A percentile compares a stretch with the other conserved stretches of the same genome.
Evolutionary conservation across 1,140 invertebrate genomes (phyloP).

Genomic region (Andricus grossulariae): DNA sequence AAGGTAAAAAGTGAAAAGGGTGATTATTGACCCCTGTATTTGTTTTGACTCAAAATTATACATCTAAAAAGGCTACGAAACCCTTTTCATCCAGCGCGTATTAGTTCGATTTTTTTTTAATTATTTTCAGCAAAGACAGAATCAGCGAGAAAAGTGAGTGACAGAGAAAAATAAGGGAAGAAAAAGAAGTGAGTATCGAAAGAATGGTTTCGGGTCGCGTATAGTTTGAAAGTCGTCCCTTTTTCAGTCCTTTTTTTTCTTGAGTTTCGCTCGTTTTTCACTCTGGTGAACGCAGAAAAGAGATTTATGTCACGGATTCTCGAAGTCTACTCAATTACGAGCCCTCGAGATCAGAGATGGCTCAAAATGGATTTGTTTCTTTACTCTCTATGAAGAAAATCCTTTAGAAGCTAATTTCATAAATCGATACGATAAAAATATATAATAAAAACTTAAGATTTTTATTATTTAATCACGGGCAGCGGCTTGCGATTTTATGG

Average conservation of each 20-base stretch:
- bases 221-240: background rate
- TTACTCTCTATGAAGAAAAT: background rate
- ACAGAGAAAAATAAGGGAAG: constrained; percentile 16
- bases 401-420: background rate
- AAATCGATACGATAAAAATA: background rate
- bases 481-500: no score
- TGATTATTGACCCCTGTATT: no score
- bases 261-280: background rate
- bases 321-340: background rate
- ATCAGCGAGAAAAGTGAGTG: constrained; percentile 18
- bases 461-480: background rate
- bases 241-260: background rate
- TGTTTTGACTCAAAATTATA: no score
- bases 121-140: constrained; percentile 31
- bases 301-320: background rate
- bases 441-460: background rate
- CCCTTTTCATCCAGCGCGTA: background rate
- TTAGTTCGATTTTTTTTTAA: constrained; percentile 43
- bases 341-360: background rate
- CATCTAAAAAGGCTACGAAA: no score
- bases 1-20: no score
- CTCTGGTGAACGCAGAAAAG: constrained; percentile 11
- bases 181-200: background rate
- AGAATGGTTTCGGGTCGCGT: background rate
- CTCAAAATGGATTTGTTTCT: background rate